Conservation (phyloP, 2,113 vertebrate species). For the Tetrax tetrax region DNA sequence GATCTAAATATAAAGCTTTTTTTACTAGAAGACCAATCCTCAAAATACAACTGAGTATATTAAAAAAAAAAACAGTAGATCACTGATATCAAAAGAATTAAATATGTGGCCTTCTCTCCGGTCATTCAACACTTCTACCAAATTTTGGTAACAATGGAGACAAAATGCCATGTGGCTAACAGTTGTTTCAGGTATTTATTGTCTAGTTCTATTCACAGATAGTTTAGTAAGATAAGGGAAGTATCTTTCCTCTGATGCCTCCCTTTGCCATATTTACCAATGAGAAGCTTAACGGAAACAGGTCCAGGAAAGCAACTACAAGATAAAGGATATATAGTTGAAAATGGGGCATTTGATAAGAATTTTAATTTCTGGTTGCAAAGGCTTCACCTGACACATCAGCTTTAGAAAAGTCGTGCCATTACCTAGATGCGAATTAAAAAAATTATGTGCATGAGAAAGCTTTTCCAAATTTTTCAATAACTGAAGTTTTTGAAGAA, state of each 20-base stretch:
- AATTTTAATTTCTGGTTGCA: neutral
- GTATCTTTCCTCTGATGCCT: neutral
- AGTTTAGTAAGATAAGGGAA: neutral
- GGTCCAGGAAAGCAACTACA: neutral
- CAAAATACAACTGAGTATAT: neutral
- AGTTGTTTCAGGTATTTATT: neutral
- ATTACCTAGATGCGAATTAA: neutral
- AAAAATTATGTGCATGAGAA: neutral
- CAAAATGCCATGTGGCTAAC: neutral
- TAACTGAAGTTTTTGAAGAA: neutral
- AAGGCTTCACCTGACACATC: neutral
- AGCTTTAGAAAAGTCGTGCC: neutral
- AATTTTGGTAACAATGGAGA: neutral
- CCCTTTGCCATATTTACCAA: neutral
- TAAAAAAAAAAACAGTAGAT: neutral
- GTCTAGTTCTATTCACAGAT: neutral
- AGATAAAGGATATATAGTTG: neutral
- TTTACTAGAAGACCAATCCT: neutral
- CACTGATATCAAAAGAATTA: neutral
- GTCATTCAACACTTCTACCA: neutral
- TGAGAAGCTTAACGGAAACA: neutral
- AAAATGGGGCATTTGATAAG: neutral
- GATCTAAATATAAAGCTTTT: neutral
- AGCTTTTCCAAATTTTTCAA: neutral
- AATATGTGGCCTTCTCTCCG: neutral